Evolutionary conservation across 2,797 vertebrate species (phyloP).

Genomic region (Synanceia verrucosa): DNA sequence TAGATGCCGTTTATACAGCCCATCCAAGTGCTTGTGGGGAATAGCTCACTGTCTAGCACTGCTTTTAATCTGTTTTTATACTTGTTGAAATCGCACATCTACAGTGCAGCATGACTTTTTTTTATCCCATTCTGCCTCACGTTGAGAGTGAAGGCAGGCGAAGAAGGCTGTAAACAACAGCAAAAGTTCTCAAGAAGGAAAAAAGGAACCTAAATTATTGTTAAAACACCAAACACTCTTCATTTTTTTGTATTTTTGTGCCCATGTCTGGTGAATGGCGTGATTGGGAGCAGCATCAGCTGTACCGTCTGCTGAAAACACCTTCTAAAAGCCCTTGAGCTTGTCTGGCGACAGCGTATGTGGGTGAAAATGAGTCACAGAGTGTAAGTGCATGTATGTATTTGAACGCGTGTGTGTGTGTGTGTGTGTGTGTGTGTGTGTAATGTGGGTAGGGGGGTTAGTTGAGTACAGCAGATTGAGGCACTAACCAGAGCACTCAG

Average conservation of each 20-base stretch:
- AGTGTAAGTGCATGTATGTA: constrained; percentile 69
- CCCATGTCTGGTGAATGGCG: constrained; percentile 34
- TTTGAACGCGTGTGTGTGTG: constrained; percentile 37
- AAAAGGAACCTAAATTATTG: background rate
- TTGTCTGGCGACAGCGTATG: constrained; percentile 54
- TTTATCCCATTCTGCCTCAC: background rate
- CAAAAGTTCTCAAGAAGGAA: background rate
- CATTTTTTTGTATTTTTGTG: constrained; percentile 11
- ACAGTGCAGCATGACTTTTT: constrained; percentile 5
- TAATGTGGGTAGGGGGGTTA: constrained; percentile 57
- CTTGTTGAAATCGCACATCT: constrained; percentile 25
- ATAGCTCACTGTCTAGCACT: background rate
- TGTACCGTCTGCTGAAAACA: constrained; percentile 52
- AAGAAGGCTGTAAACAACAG: constrained; percentile 8
- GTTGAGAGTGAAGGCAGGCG: background rate
- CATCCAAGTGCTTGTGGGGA: constrained; percentile 7
- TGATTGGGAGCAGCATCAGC: constrained; percentile 57
- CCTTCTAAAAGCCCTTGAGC: constrained; percentile 70
- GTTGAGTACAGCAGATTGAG: constrained; percentile 78
- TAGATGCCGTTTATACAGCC: constrained; percentile 8
- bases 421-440: constrained; percentile 39
- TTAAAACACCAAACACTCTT: constrained; percentile 1
- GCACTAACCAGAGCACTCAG: constrained; percentile 84
- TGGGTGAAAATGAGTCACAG: constrained; percentile 72
- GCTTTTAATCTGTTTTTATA: constrained; percentile 20